A percentile compares a stretch with the other conserved stretches of the same genome.
Evolutionary conservation across 2,888 invertebrate species (phyloP).

Genomic region (Agriotes lineatus): DNA sequence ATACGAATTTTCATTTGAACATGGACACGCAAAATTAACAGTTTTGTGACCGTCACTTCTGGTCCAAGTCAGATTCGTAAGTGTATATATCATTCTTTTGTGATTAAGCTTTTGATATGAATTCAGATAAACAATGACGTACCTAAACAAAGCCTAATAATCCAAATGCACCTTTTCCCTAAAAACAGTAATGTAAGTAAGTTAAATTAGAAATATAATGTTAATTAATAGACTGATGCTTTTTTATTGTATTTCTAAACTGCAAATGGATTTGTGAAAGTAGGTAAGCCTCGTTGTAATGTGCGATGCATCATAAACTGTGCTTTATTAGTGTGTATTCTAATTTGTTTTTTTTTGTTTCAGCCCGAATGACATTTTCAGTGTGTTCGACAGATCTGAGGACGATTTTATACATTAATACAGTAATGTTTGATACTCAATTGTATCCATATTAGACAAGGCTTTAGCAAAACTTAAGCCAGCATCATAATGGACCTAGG

Average conservation of each 20-base stretch:
- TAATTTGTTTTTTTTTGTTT: constrained; percentile 51
- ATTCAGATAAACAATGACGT: constrained; percentile 15
- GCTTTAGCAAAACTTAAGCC: constrained; percentile 48
- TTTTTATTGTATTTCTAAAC: constrained; percentile 59
- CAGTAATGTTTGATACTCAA: constrained; percentile 38
- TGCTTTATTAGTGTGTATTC: too few relatives aligned
- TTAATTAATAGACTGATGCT: constrained; percentile 62
- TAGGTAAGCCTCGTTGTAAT: constrained; percentile 48
- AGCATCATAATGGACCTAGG: constrained; percentile 38
- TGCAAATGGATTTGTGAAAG: constrained; percentile 53
- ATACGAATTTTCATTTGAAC: constrained; percentile 3
- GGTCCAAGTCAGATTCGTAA: background rate
- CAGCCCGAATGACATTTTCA: constrained; percentile 54
- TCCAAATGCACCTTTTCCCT: constrained; percentile 28
- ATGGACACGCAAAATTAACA: background rate
- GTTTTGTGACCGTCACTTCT: background rate
- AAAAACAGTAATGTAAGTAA: constrained; percentile 32
- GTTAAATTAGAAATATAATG: constrained; percentile 33
- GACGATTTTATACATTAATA: constrained; percentile 55
- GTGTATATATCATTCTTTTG: constrained; percentile 19
- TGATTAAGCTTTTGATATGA: constrained; percentile 27
- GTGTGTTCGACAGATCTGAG: constrained; percentile 51
- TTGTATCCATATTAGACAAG: constrained; percentile 44
- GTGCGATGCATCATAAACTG: too few relatives aligned
- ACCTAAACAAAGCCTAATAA: constrained; percentile 32